Conservation (phyloP, 2,888 invertebrate genomes). For the Herminia tarsipennalis region DNA sequence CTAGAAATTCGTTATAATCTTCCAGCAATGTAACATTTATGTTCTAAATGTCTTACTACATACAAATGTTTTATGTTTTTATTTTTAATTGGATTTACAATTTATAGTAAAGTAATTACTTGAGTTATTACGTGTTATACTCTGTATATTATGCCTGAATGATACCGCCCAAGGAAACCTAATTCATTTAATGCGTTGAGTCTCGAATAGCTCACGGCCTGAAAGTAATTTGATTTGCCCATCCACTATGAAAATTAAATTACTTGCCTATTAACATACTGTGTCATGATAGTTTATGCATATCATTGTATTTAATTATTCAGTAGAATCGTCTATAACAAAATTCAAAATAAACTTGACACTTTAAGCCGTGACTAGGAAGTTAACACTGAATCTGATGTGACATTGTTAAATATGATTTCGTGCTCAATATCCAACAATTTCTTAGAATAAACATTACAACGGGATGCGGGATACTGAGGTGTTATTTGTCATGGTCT, state of each 20-base stretch:
- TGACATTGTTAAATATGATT: constrained; percentile 49
- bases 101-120: constrained; percentile 49
- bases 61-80: constrained; percentile 26
- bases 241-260: constrained; percentile 71
- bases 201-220: constrained; percentile 65
- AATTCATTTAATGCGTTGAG: constrained; percentile 68
- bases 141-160: no score
- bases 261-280: constrained; percentile 51
- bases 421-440: constrained; percentile 54
- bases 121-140: constrained; percentile 46
- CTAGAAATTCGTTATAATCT: constrained; percentile 38
- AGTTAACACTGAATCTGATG: constrained; percentile 37
- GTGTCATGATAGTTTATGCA: constrained; percentile 21
- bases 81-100: constrained; percentile 47
- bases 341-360: constrained; percentile 9
- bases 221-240: constrained; percentile 67
- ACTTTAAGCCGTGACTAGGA: constrained; percentile 28
- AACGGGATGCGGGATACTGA: constrained; percentile 48
- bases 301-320: neutral
- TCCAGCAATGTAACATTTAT: constrained; percentile 45
- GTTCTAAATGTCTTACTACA: constrained; percentile 28
- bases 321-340: neutral
- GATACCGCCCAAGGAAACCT: constrained; percentile 62
- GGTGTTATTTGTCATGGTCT: constrained; percentile 64
- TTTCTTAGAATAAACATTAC: constrained; percentile 60